A percentile compares a stretch with the other conserved stretches of the same genome.
Conservation (phyloP, 2,797 vertebrate genomes). For the Sarcoramphus papa region DNA sequence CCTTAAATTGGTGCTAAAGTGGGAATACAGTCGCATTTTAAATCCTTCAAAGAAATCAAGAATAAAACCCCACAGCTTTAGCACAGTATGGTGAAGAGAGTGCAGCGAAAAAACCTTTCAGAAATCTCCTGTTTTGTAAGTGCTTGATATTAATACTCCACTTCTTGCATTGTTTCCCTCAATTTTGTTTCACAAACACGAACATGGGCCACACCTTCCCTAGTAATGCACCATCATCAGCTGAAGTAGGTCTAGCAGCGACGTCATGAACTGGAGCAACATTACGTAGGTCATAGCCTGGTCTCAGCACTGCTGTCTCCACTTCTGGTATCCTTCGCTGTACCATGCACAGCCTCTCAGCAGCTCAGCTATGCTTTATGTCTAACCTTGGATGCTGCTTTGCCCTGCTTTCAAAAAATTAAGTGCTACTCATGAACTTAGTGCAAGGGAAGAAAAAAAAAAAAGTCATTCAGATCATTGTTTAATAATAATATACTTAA, state of each 20-base stretch:
- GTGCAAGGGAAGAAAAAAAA: background rate
- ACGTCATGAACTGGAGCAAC: background rate
- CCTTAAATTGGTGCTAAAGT: background rate
- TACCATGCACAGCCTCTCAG: background rate
- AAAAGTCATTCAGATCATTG: background rate
- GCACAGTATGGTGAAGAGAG: background rate
- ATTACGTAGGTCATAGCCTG: background rate
- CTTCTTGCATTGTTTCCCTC: background rate
- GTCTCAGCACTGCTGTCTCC: background rate
- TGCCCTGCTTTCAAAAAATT: background rate
- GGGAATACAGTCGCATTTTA: background rate
- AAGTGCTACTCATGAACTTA: background rate
- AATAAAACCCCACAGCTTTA: background rate
- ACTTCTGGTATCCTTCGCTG: background rate
- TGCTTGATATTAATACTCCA: background rate
- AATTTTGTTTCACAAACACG: background rate
- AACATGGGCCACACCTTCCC: background rate
- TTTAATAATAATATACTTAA: background rate
- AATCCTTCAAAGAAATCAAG: background rate
- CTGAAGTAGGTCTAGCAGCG: background rate
- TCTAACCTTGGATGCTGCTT: background rate
- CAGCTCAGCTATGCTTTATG: background rate
- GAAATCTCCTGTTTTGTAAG: background rate
- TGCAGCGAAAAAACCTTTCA: background rate
- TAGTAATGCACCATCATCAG: background rate